Evolutionary conservation across 2,888 invertebrate species (phyloP), one percentile per base, ranked within the genome.

Genomic region (Leucoma salicis): DNA sequence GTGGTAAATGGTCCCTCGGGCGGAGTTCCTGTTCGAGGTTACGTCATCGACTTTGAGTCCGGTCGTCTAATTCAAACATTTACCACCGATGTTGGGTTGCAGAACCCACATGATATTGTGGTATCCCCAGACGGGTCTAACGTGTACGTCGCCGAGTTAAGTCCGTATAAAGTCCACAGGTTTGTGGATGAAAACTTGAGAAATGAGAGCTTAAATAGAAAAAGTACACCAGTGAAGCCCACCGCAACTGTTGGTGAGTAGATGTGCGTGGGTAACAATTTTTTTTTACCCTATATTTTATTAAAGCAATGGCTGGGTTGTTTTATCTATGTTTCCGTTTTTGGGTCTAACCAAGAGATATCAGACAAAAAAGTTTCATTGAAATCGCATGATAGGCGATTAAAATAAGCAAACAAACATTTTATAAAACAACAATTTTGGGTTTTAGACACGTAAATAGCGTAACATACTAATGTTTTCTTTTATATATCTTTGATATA

Each of bases 41-140:
- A 93, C 79, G 92, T 94, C 5, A 84, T 96, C 32, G 93, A 94
- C 65, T 89, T 94, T 52, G 75, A 84, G 10, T 90, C 91, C 5
- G 92, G 92, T 16, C 78, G 91, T 12, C 70, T 95, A 10, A 42
- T 92, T 0, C 91, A 91, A 6, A 92, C 92, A 49, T 95, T 95
- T 73, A 91, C 90, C 0, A 92, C 94, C 1, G 67, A 61, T 4
- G 74, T 66, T 6, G 87, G 85, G 7, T 91, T 96, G 68, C 74
- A 85, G 40, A 92, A 92, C 71, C 97, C 97, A 0, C 97, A 97
- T 78, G 96, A 96, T 72, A 82, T 97, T 2, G 93, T 94, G n/a
- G 93, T 94, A 0, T 90, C 92, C 0, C 67, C 83, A 0, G 93
- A 95, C 78, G 96, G 94, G 14, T 83, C 84, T 32, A 76, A 78